Percentiles rank a stretch among this genome's conserved stretches.
These are phyloP conservation scores for Aromia moschata DNA, from an alignment of 2,888 invertebrate species.

Conservation along the genomic window DNA sequence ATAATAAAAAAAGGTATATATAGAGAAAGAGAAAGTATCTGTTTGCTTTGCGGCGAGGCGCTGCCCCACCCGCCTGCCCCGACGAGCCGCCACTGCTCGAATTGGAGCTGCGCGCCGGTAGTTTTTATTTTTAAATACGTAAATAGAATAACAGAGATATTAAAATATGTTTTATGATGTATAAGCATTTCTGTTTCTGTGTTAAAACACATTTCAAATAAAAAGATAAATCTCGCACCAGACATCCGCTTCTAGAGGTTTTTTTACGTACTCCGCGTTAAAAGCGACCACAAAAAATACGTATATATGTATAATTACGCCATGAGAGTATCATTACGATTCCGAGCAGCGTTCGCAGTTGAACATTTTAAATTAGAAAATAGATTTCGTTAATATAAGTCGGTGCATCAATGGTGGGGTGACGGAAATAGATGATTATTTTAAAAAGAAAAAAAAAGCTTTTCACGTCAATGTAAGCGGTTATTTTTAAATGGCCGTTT, in stretches of 20 bases:
- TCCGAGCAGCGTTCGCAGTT: slow-evolving; percentile 11
- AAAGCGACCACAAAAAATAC: slow-evolving; percentile 31
- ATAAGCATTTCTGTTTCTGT: slow-evolving; percentile 44
- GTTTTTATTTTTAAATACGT: slow-evolving; percentile 39
- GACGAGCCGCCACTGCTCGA: too few relatives aligned
- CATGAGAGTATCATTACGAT: slow-evolving; percentile 20
- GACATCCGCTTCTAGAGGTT: slow-evolving; percentile 41
- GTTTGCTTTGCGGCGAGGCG: too few relatives aligned
- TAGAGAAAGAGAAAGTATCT: too few relatives aligned
- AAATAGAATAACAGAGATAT: slow-evolving; percentile 47
- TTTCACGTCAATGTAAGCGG: not conserved
- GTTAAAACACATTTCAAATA: slow-evolving; percentile 44
- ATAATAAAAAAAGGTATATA: too few relatives aligned
- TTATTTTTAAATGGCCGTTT: too few relatives aligned
- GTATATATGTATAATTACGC: slow-evolving; percentile 29
- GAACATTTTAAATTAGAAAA: slow-evolving; percentile 36
- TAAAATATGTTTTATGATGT: slow-evolving; percentile 46
- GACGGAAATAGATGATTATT: slow-evolving; percentile 4
- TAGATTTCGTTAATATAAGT: slow-evolving; percentile 26
- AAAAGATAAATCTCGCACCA: slow-evolving; percentile 43
- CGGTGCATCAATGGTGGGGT: not conserved
- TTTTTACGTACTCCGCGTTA: slow-evolving; percentile 33
- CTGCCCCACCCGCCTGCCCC: too few relatives aligned
- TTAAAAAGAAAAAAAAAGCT: not conserved
- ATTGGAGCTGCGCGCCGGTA: not conserved